phyloP scores from a whole-genome alignment of 1,140 invertebrate species.

The Chironomus tepperi region DNA sequence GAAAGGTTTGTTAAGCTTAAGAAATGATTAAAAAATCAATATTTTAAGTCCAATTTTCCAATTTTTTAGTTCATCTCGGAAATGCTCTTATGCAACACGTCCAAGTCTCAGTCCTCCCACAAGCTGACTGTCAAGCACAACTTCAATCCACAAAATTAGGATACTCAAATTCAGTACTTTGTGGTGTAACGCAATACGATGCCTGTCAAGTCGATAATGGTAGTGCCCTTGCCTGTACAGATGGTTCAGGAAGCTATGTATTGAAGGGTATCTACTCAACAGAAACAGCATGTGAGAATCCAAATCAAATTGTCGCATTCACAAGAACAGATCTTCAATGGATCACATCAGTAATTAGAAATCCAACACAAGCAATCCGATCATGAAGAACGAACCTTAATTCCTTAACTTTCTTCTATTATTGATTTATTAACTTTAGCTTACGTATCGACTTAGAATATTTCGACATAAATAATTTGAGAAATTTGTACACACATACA shows the following conservation, averaged over 20 bases:
- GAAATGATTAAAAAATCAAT: slow-evolving; percentile 27
- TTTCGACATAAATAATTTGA: too few relatives aligned
- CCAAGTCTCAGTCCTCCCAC: slow-evolving; percentile 53
- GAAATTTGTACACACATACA: too few relatives aligned
- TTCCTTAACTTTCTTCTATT: too few relatives aligned
- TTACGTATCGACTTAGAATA: too few relatives aligned
- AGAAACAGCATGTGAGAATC: slow-evolving; percentile 50
- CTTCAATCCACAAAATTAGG: slow-evolving; percentile 33
- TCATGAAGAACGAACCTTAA: not conserved
- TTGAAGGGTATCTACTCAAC: slow-evolving; percentile 66
- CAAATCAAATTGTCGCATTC: slow-evolving; percentile 33
- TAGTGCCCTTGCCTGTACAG: slow-evolving; percentile 65
- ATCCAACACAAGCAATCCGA: not conserved
- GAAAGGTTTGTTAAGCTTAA: slow-evolving; percentile 49
- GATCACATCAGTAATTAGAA: slow-evolving; percentile 29
- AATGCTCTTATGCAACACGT: slow-evolving; percentile 66
- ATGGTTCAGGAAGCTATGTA: slow-evolving; percentile 55
- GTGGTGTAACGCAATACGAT: slow-evolving; percentile 45
- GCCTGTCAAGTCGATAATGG: slow-evolving; percentile 63
- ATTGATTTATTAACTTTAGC: too few relatives aligned
- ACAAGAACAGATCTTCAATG: slow-evolving; percentile 37
- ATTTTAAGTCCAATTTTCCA: not conserved
- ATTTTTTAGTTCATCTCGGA: slow-evolving; percentile 52
- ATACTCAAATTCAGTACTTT: slow-evolving; percentile 40
- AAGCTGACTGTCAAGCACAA: slow-evolving; percentile 50